Conservation (phyloP, 2,113 vertebrate species). For the Hemichromis elongatus region DNA sequence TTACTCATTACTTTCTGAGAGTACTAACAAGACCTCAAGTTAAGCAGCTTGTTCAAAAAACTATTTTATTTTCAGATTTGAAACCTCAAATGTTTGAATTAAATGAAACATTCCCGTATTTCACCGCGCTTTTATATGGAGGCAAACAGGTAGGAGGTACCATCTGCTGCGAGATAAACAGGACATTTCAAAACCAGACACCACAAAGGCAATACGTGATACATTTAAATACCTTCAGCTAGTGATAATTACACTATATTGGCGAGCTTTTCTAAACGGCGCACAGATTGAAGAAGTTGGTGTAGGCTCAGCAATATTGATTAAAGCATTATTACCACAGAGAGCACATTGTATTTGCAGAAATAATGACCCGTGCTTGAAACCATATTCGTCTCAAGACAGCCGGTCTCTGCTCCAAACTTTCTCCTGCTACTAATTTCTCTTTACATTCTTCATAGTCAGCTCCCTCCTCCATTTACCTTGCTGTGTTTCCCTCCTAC, state of each 20-base stretch:
- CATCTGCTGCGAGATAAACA: constrained; percentile 41
- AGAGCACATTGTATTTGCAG: constrained; percentile 7
- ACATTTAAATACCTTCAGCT: constrained; percentile 14
- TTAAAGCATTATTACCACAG: constrained; percentile 5
- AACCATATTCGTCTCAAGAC: constrained; percentile 10
- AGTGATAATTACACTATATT: background rate
- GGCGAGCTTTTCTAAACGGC: background rate
- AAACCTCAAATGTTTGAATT: constrained; percentile 13
- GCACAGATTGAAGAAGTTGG: background rate
- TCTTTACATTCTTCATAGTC: constrained; percentile 45
- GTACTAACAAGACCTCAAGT: background rate
- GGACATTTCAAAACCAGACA: background rate
- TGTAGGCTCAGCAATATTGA: constrained; percentile 5
- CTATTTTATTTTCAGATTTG: background rate
- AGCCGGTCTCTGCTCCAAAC: constrained; percentile 32
- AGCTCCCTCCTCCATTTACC: constrained; percentile 53
- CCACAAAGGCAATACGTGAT: background rate
- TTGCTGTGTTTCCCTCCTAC: constrained; percentile 38
- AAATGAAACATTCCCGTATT: constrained; percentile 14
- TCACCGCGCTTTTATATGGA: background rate
- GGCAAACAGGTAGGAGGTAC: background rate
- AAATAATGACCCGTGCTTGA: constrained; percentile 20
- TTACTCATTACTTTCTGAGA: background rate
- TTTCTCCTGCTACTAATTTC: constrained; percentile 42
- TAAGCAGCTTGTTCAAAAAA: background rate